phyloP scores from a whole-genome alignment of 2,113 vertebrate species.

The Sterna hirundo region DNA sequence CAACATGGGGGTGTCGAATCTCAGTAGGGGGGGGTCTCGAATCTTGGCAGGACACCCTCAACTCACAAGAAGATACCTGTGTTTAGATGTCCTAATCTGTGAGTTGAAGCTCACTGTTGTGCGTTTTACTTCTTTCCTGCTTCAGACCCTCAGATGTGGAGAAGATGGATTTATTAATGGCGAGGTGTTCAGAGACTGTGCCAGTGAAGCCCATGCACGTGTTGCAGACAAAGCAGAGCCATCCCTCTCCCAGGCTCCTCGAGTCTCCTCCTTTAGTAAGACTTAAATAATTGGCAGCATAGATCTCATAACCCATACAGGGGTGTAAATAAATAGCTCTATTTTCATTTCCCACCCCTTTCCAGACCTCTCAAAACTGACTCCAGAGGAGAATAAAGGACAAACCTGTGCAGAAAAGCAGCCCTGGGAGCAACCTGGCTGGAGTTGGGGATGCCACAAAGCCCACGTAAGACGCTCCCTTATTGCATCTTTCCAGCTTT shows the following conservation, averaged over 20 bases:
- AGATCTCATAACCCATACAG: neutral
- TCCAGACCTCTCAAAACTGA: neutral
- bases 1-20: neutral
- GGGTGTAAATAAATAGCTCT: neutral
- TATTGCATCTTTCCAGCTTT: neutral
- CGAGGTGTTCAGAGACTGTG: neutral
- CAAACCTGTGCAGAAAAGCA: neutral
- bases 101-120: rapidly evolving
- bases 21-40: too few species aligned
- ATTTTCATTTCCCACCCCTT: neutral
- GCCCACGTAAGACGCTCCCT: neutral
- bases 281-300: neutral
- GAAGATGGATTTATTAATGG: neutral
- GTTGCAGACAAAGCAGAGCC: neutral
- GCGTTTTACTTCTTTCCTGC: neutral
- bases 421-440: neutral
- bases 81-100: neutral
- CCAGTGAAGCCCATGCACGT: rapidly evolving
- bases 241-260: neutral
- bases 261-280: neutral
- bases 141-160: neutral
- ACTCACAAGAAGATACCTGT: neutral
- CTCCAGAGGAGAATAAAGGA: neutral
- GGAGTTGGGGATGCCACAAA: neutral
- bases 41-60: neutral